Base-by-base conservation (phyloP, 2,797 vertebrate species). In the Mus caroli region DNA sequence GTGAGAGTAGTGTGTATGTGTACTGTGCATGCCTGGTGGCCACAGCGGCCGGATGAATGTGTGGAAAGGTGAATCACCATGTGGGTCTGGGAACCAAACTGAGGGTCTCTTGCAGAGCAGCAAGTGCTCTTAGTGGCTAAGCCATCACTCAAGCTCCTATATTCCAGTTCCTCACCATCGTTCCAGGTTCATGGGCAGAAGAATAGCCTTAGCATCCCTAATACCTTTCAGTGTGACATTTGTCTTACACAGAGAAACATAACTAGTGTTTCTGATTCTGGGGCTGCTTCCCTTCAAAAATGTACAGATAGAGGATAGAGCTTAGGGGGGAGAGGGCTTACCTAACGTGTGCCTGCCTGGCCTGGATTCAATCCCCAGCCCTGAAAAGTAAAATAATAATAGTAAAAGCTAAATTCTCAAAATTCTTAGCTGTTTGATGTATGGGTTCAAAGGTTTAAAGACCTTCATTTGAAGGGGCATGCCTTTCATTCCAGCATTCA, bases 371-470 rank as follows among this genome's bases (percentile, higher is more conserved):
- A 17, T 50, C 6, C 22, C 6, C 3, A 31, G 10, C 34, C 4
- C 19, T 19, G 43, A 37, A 54, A 64, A 31, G 60, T 19, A 62
- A 62, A 50, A 50, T 52, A 46, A 77, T 22, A 34, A 24, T 31
- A 89, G 22, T 76, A 62, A 79, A 34, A 69, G 19, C 7, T 52
- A 34, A 79, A 43, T 85, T 80, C 71, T 95, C 50, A 37, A 69
- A 67, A 64, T 77, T 92, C 28, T 78, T 77, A 64, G 54, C 19
- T 62, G 1, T 82, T 85, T 56, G 19, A 20, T 15, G 4, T 8
- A 75, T 43, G 40, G 22, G 46, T 60, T 40, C 26, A 56, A 60
- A 91, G 40, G 62, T 78, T 62, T 88, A 85, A 94, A 94, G 67
- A 52, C 26, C 34, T 52, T 79, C 46, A n/a, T 77, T 77, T 62